Conservation (phyloP, 2,888 invertebrate genomes). For the Abscondita cerata region DNA sequence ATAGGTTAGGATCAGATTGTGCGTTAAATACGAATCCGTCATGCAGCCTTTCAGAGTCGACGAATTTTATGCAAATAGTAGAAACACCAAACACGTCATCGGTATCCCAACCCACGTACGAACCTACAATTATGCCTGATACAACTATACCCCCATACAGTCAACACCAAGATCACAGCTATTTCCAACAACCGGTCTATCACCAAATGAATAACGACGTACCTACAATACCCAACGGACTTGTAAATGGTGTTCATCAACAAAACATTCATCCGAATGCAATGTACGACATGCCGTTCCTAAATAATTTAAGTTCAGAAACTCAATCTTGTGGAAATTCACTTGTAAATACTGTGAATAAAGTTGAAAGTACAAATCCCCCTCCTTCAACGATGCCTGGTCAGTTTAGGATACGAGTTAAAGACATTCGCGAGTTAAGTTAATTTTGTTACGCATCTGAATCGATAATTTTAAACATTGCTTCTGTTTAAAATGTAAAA, state of each 20-base stretch:
- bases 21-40: conserved; percentile 11
- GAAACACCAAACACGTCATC: conserved; percentile 9
- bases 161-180: conserved; percentile 25
- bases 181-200: conserved; percentile 11
- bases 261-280: neutral
- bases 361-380: conserved; percentile 11
- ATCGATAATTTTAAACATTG: neutral
- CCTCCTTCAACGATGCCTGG: neutral
- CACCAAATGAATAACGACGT: conserved; percentile 3
- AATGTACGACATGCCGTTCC: neutral
- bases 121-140: neutral
- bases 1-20: conserved; percentile 8
- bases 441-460: conserved; percentile 2
- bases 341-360: neutral
- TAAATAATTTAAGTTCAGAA: conserved; percentile 10
- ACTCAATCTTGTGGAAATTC: neutral
- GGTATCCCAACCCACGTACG: neutral
- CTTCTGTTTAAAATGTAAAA: neutral
- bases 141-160: neutral
- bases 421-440: conserved; percentile 17
- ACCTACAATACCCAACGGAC: neutral
- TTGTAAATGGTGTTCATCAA: conserved; percentile 10
- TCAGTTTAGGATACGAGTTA: conserved; percentile 22
- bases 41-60: conserved; percentile 11
- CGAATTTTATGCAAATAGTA: conserved; percentile 22